Evolutionary conservation across 2,797 vertebrate genomes (phyloP).

Genomic region (Falco novaeseelandiae): DNA sequence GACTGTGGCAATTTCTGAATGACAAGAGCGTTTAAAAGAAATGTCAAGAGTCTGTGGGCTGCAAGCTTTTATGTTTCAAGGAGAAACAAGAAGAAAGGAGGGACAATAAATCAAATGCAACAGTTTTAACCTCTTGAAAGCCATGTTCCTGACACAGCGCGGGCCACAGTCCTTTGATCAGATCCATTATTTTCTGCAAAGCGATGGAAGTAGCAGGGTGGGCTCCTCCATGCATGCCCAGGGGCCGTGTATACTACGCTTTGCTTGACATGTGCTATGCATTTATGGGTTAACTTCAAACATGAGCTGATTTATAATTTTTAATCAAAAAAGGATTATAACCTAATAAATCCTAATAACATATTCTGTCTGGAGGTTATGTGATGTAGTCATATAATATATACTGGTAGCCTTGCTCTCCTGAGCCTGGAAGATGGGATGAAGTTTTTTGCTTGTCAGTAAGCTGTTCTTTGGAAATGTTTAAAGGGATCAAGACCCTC

Average conservation of each 20-base stretch:
- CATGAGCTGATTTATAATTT: conserved; percentile 64
- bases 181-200: conserved; percentile 19
- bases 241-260: not conserved
- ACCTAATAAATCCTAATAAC: conserved; percentile 62
- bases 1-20: conserved; percentile 60
- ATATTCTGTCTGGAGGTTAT: conserved; percentile 42
- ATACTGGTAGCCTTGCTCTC: not conserved
- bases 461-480: not conserved
- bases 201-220: conserved; percentile 16
- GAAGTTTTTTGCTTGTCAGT: not conserved
- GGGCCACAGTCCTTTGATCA: conserved; percentile 34
- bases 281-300: conserved; percentile 67
- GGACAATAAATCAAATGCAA: conserved; percentile 69
- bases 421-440: not conserved
- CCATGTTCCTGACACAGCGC: not conserved
- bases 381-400: not conserved
- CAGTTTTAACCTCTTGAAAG: conserved; percentile 65
- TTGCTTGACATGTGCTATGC: conserved; percentile 52
- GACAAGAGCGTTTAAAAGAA: conserved; percentile 70
- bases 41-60: conserved; percentile 68
- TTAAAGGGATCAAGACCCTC: not conserved
- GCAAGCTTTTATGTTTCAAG: conserved; percentile 69
- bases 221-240: not conserved
- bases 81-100: conserved; percentile 69
- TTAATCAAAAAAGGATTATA: conserved; percentile 73